phyloP scores from a whole-genome alignment of 30 jellyfish, hydroid and myxozoan species.

The Aurelia aurita region DNA sequence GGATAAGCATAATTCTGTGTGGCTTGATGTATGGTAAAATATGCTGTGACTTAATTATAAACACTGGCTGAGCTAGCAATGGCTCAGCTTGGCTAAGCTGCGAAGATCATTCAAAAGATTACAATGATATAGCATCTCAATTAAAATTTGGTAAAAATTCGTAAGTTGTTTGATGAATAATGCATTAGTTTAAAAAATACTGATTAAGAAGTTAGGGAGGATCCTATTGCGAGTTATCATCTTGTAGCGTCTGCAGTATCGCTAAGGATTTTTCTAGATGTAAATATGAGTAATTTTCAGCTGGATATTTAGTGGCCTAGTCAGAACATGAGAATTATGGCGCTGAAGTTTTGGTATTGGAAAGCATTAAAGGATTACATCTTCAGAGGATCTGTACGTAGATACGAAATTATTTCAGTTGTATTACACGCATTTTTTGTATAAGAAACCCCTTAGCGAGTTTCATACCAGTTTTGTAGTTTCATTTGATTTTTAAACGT shows the following conservation, averaged over 20 bases:
- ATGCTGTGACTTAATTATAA: no score
- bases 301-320: background rate
- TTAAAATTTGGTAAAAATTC: background rate
- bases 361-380: conserved; percentile 6
- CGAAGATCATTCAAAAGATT: background rate
- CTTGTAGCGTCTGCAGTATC: no score
- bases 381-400: conserved; percentile 28
- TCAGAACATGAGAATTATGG: conserved; percentile 16
- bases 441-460: no score
- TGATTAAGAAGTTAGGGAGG: background rate
- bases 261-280: no score
- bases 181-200: background rate
- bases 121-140: background rate
- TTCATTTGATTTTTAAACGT: no score
- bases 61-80: no score
- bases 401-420: background rate
- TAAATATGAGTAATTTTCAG: no score
- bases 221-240: no score
- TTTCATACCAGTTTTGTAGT: no score
- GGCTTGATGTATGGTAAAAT: no score
- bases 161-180: background rate
- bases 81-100: background rate
- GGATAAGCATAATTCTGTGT: no score
- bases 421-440: no score
- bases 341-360: conserved; percentile 43